Base-by-base conservation (phyloP, 2,797 vertebrate species). In the Gallinago nigripennis region DNA sequence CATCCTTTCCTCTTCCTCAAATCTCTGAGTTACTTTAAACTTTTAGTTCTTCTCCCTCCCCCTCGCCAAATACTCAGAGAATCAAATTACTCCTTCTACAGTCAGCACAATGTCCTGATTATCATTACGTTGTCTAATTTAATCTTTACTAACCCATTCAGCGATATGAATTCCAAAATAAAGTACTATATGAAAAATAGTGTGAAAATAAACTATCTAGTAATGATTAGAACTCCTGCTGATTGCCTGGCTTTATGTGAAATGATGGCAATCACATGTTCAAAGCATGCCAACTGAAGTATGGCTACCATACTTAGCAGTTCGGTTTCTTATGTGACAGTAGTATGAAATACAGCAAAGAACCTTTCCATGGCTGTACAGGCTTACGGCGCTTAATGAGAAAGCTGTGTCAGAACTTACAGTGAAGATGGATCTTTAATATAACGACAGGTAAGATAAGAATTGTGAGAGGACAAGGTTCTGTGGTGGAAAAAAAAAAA, bases 81-180 rank as follows among this genome's bases (percentile, higher is more conserved):
- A 95, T 95, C 76, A 85, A 96, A 95, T 97, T 97, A 93, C 92
- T 95, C 82, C 84, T 92, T 95, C 90, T 94, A 82, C 96, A 96
- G 92, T 94, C 96, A 97, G 87, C 84, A 97, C 90, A 96, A 95
- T 96, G 95, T 97, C 87, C 91, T 96, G 90, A 97, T 97, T 91
- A 91, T 86, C 75, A 97, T 88, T 96, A 95, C 84, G 25, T 95
- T 96, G 92, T 96, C 93, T 95, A 94, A 97, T 96, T 97, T 95
- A 94, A 90, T 97, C 92, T 88, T 94, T 96, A 93, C 88, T 91
- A 90, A 90, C 53, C 82, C 87, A 89, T 96, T 96, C 95, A 95
- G 75, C 27, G 2, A 94, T 95, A 95, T 61, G 79, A 96, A 96
- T 97, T 94, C 85, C 82, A 92, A 94, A 91, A 94, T 94, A 95